A percentile compares a stretch with the other conserved stretches of the same genome.
Evolutionary conservation across 2,888 invertebrate genomes (phyloP).

Genomic region (Eulithis prunata): DNA sequence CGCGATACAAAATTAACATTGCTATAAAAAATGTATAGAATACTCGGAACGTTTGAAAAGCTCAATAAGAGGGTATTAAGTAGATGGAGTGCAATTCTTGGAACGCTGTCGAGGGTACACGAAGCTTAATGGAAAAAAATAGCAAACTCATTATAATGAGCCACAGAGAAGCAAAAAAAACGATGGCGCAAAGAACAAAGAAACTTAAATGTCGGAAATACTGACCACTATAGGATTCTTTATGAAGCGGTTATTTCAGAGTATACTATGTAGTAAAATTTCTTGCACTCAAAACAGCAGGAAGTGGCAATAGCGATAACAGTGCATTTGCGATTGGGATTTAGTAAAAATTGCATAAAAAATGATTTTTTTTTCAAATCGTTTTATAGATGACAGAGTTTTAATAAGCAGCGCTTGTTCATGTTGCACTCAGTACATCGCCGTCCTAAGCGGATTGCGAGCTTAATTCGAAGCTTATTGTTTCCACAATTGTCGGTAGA

Average conservation of each 20-base stretch:
- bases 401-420: no score
- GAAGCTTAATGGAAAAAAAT: slow-evolving; percentile 3
- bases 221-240: no score
- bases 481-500: slow-evolving; percentile 55
- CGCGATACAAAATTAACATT: background rate
- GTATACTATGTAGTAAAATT: no score
- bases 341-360: no score
- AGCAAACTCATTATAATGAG: slow-evolving; percentile 2
- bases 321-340: no score
- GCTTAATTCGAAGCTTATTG: slow-evolving; percentile 53
- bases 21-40: slow-evolving; percentile 13
- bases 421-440: slow-evolving; percentile 19
- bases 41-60: slow-evolving; percentile 6
- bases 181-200: background rate
- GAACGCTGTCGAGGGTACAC: background rate
- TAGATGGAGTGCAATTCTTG: slow-evolving; percentile 7
- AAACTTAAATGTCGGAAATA: background rate
- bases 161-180: background rate
- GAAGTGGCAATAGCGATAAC: no score
- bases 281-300: no score
- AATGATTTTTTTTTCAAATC: no score
- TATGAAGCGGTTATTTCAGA: no score
- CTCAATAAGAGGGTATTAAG: slow-evolving; percentile 10
- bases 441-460: slow-evolving; percentile 52
- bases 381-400: no score